Evolutionary conservation across 1,140 invertebrate species (phyloP).

Genomic region (Papilio machaon): DNA sequence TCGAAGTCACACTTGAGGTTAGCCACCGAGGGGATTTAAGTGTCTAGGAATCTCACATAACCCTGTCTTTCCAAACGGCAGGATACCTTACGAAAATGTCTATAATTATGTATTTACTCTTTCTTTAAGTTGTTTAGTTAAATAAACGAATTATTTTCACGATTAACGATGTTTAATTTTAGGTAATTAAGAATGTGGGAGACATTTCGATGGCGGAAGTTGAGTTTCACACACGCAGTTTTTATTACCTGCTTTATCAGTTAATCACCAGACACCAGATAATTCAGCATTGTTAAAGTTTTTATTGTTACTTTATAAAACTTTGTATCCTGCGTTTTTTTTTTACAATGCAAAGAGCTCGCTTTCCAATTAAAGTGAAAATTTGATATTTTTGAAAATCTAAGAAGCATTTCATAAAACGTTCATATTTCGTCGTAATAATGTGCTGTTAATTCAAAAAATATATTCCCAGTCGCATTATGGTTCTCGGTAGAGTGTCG

Average conservation of each 20-base stretch:
- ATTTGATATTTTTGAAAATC: neutral
- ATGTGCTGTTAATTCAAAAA: too few species aligned
- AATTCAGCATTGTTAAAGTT: neutral
- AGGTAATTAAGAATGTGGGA: neutral
- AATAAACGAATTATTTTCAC: neutral
- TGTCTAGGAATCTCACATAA: too few species aligned
- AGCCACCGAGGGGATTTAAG: too few species aligned
- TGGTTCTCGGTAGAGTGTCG: too few species aligned
- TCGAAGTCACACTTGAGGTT: too few species aligned
- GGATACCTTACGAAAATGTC: too few species aligned
- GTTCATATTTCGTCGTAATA: too few species aligned
- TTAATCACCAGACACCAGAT: conserved; percentile 5
- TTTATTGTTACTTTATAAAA: conserved; percentile 1
- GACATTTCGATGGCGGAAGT: neutral
- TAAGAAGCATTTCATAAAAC: too few species aligned
- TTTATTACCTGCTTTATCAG: conserved; percentile 5
- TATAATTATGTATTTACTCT: neutral
- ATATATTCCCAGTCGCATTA: too few species aligned
- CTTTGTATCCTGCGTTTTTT: neutral
- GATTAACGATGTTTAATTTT: too few species aligned
- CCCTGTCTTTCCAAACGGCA: too few species aligned
- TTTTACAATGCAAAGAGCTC: neutral
- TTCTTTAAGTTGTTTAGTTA: neutral
- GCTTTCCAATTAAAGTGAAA: neutral
- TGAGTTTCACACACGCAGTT: neutral